Evolutionary conservation across 2,797 vertebrate species (phyloP).

Genomic region (Peromyscus melanophrys): DNA sequence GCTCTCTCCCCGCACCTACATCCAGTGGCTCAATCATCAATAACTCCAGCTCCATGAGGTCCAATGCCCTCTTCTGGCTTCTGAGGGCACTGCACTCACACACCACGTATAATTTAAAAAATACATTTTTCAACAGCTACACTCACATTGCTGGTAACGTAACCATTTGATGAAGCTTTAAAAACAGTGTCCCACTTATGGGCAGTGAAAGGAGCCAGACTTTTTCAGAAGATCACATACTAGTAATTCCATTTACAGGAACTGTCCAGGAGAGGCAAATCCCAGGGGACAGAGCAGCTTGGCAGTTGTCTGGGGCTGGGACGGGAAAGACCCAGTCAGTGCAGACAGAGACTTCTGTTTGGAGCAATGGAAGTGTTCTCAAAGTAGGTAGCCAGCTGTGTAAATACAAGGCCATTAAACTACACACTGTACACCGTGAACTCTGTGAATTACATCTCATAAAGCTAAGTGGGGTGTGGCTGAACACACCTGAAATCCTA

Average conservation of each 20-base stretch:
- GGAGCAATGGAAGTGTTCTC: constrained; percentile 28
- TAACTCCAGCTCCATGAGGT: not conserved
- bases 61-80: not conserved
- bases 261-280: not conserved
- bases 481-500: not conserved
- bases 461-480: not conserved
- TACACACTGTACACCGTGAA: not conserved
- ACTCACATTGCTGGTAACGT: constrained; percentile 4
- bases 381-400: constrained; percentile 21
- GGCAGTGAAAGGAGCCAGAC: constrained; percentile 16
- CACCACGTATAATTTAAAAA: not conserved
- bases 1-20: not conserved
- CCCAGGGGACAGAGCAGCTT: not conserved
- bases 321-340: not conserved
- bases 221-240: not conserved
- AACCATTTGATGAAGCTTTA: constrained; percentile 35
- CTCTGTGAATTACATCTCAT: not conserved
- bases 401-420: constrained; percentile 45
- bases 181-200: constrained; percentile 5
- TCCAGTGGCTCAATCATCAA: not conserved
- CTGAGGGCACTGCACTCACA: not conserved
- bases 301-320: not conserved
- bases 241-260: not conserved
- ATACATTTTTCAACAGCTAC: constrained; percentile 32
- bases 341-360: constrained; percentile 3